phyloP scores from a whole-genome alignment of 1,140 invertebrate species.

The Rhynchophorus ferrugineus region DNA sequence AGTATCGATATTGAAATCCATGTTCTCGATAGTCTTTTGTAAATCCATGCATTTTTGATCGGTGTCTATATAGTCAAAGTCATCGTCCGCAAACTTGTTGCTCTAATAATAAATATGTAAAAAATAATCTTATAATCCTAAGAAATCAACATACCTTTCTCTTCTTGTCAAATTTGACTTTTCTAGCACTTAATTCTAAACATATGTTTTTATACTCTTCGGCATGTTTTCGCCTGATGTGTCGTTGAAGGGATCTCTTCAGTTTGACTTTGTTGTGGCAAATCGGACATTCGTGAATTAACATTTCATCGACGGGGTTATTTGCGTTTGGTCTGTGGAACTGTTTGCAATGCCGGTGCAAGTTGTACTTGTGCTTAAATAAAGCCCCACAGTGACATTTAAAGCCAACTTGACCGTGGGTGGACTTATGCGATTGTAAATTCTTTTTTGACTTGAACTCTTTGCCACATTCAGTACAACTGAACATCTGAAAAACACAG shows the following conservation, averaged over 20 bases:
- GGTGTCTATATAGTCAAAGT: conserved; percentile 9
- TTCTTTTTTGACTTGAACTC: conserved; percentile 28
- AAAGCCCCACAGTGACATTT: conserved; percentile 16
- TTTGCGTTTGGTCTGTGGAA: conserved; percentile 12
- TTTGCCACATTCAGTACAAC: conserved; percentile 28
- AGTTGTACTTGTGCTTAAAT: conserved; percentile 19
- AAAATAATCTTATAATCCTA: background rate
- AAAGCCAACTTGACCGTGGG: conserved; percentile 14
- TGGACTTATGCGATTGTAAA: conserved; percentile 25
- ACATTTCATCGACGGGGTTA: background rate
- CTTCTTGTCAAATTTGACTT: conserved; percentile 2
- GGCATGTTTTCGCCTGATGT: conserved; percentile 33
- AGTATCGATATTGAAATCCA: conserved; percentile 23
- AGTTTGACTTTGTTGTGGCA: conserved; percentile 35
- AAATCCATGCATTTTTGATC: conserved; percentile 15
- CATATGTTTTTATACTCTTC: conserved; percentile 18
- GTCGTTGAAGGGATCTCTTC: conserved; percentile 34
- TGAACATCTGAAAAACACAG: background rate
- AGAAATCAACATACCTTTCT: background rate
- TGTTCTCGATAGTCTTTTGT: conserved; percentile 24
- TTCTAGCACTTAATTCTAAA: conserved; percentile 7
- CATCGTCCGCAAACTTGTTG: conserved; percentile 5
- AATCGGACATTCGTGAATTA: conserved; percentile 25
- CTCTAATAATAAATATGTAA: conserved; percentile 5
- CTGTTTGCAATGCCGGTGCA: conserved; percentile 22